These are phyloP conservation scores for Agrilus cyanescens DNA, from an alignment of 2,888 invertebrate species.

Conservation along the genomic window DNA sequence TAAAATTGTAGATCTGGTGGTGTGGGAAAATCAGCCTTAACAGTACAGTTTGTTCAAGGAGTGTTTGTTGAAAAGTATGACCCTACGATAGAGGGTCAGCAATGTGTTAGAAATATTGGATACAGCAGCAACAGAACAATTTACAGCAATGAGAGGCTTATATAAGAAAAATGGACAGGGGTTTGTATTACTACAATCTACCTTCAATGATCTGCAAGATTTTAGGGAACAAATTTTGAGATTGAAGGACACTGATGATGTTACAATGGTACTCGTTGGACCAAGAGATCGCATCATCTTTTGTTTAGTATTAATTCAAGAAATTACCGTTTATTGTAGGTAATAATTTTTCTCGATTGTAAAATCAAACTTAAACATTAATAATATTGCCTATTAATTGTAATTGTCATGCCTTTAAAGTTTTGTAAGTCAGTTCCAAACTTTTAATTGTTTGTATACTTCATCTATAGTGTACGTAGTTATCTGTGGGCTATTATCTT, in stretches of 20 bases:
- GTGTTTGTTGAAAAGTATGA: conserved; percentile 99
- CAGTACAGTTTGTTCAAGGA: conserved; percentile 96
- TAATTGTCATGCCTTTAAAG: no score
- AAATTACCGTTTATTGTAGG: no score
- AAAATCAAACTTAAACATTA: no score
- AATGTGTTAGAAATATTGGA: conserved; percentile 99
- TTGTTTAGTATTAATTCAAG: conserved; percentile 20
- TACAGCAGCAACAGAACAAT: conserved; percentile 99
- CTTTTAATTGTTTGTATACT: no score
- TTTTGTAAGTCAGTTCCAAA: no score
- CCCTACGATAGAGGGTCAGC: conserved; percentile 98
- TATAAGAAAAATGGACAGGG: conserved; percentile 99
- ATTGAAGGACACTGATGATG: conserved; percentile 92
- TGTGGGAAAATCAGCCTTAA: conserved; percentile 97
- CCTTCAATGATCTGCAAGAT: conserved; percentile 99
- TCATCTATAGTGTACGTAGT: no score
- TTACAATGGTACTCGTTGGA: conserved; percentile 88
- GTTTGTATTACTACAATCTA: conserved; percentile 98
- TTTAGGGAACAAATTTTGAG: conserved; percentile 97
- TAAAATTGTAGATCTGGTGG: conserved; percentile 99
- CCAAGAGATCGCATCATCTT: conserved; percentile 16
- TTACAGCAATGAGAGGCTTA: conserved; percentile 99
- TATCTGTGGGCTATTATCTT: no score
- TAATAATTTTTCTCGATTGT: no score
- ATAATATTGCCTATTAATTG: no score